Percentiles rank a stretch among this genome's conserved stretches.
Conservation (phyloP, 2,113 vertebrate genomes). For the Pterocles burchelli region DNA sequence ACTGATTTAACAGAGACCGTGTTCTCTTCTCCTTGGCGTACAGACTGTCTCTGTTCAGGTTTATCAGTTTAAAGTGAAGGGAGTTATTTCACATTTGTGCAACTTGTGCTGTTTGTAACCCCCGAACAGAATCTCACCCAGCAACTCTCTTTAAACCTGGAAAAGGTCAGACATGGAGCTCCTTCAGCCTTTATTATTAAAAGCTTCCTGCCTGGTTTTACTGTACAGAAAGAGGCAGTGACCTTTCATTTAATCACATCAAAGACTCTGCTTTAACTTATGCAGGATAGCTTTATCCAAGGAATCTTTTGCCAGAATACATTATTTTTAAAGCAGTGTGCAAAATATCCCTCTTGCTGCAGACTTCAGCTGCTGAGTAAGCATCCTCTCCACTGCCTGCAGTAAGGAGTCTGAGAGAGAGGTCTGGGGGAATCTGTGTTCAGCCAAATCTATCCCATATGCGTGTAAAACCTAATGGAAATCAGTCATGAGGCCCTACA, state of each 20-base stretch:
- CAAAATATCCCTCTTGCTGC: background rate
- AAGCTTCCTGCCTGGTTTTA: slow-evolving; percentile 51
- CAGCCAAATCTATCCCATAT: slow-evolving; percentile 67
- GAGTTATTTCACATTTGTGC: slow-evolving; percentile 1
- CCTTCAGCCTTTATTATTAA: slow-evolving; percentile 36
- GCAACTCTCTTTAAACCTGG: slow-evolving; percentile 39
- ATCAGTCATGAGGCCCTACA: slow-evolving; percentile 21
- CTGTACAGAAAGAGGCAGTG: slow-evolving; percentile 7
- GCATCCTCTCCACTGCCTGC: slow-evolving; percentile 33
- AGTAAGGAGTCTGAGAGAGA: background rate
- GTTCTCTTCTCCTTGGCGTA: background rate
- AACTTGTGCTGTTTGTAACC: slow-evolving; percentile 4
- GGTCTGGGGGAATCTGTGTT: slow-evolving; percentile 20
- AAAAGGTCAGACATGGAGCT: background rate
- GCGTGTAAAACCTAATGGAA: slow-evolving; percentile 56
- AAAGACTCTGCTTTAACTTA: background rate
- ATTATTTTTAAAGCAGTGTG: background rate
- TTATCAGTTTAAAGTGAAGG: background rate
- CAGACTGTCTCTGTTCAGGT: background rate
- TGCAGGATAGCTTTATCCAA: slow-evolving; percentile 8
- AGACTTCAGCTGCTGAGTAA: slow-evolving; percentile 59
- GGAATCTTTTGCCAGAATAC: background rate
- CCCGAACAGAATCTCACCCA: background rate
- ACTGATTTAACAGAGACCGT: background rate
- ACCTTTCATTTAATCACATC: slow-evolving; percentile 55